Percentiles rank a stretch among this genome's conserved stretches.
These are phyloP conservation scores for Vimba vimba DNA, from an alignment of 2,113 vertebrate genomes.

Conservation along the genomic window DNA sequence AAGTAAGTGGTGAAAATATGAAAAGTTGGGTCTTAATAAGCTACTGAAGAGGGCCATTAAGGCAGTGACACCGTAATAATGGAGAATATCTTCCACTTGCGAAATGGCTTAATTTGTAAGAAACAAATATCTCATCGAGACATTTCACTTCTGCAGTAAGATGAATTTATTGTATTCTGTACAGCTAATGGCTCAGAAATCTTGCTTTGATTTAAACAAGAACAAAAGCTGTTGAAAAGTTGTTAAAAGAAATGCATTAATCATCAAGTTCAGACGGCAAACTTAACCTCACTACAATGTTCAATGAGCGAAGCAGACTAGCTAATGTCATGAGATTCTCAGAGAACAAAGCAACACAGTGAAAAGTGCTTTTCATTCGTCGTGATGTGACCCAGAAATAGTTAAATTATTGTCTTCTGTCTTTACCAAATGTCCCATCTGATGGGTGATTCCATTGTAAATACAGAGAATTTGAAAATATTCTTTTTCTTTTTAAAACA, in stretches of 20 bases:
- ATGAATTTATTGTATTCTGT: slow-evolving; percentile 55
- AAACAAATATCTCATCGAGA: slow-evolving; percentile 3
- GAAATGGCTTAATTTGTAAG: background rate
- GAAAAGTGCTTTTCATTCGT: background rate
- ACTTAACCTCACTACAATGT: background rate
- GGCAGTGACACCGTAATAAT: background rate
- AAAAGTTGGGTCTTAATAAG: background rate
- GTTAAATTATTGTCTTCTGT: background rate
- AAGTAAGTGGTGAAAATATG: background rate
- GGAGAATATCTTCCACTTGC: background rate
- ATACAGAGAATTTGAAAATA: background rate
- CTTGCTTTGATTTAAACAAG: slow-evolving; percentile 44
- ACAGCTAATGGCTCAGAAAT: slow-evolving; percentile 46
- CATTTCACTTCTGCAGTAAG: slow-evolving; percentile 42
- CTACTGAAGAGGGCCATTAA: background rate
- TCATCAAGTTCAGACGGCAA: slow-evolving; percentile 1
- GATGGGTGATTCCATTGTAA: slow-evolving; percentile 4
- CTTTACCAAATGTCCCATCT: background rate
- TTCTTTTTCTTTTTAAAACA: background rate
- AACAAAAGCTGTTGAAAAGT: slow-evolving; percentile 24
- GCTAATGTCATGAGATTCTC: background rate
- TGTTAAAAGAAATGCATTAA: slow-evolving; percentile 25
- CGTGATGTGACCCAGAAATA: background rate
- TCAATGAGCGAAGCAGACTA: background rate
- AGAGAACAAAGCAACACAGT: slow-evolving; percentile 19